Conservation (phyloP, 1,140 invertebrate species). For the Formica exsecta region DNA sequence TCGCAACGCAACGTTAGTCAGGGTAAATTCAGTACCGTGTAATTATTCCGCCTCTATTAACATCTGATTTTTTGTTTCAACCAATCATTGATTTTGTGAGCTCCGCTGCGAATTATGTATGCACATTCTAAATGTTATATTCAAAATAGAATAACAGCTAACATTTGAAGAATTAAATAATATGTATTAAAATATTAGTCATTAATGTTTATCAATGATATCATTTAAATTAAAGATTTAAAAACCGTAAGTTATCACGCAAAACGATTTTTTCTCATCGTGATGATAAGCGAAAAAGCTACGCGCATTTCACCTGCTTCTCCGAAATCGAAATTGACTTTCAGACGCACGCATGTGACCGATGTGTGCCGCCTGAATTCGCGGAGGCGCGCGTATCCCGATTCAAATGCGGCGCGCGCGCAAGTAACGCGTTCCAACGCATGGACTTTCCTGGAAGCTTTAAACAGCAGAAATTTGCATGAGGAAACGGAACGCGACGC, state of each 20-base stretch:
- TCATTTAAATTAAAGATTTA: background rate
- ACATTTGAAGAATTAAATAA: too few relatives aligned
- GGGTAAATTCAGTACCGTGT: slow-evolving; percentile 17
- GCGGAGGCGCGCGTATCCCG: slow-evolving; percentile 50
- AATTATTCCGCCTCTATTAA: slow-evolving; percentile 45
- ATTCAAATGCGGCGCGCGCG: slow-evolving; percentile 55
- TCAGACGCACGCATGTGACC: slow-evolving; percentile 35
- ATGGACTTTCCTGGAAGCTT: slow-evolving; percentile 71
- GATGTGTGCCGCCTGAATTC: slow-evolving; percentile 64
- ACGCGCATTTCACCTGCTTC: slow-evolving; percentile 59
- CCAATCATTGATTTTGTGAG: background rate
- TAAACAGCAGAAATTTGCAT: slow-evolving; percentile 66
- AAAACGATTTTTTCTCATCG: background rate
- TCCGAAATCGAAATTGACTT: slow-evolving; percentile 65
- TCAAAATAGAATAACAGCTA: slow-evolving; percentile 18
- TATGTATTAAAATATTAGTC: slow-evolving; percentile 1
- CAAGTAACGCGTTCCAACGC: slow-evolving; percentile 63
- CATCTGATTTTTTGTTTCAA: slow-evolving; percentile 19
- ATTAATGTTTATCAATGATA: slow-evolving; percentile 14
- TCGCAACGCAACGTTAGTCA: slow-evolving; percentile 22
- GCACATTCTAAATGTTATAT: background rate
- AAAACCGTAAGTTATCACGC: background rate
- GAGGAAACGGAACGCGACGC: slow-evolving; percentile 50
- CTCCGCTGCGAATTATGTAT: background rate
- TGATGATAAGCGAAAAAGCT: slow-evolving; percentile 1